Percentiles rank a stretch among this genome's conserved stretches.
Conservation (phyloP, 2,888 invertebrate species). For the Erebia aethiops region DNA sequence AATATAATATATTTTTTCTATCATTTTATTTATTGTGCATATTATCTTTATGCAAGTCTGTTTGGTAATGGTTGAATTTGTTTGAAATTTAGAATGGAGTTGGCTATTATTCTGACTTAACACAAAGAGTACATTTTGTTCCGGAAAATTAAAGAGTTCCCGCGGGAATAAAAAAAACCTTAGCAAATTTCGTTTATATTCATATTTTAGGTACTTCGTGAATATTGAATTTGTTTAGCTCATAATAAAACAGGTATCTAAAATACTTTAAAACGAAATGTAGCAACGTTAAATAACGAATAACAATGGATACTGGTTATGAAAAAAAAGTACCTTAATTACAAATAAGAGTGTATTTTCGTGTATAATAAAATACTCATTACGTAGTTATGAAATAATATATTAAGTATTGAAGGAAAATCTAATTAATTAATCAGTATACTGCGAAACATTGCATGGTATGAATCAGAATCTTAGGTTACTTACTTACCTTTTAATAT, state of each 20-base stretch:
- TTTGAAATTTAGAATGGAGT: no score
- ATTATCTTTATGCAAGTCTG: no score
- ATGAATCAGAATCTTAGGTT: neutral
- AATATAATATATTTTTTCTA: neutral
- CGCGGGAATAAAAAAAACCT: no score
- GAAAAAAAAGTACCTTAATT: neutral
- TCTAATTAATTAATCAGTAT: neutral
- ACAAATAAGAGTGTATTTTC: neutral
- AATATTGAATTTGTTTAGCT: neutral
- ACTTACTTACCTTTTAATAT: constrained; percentile 8
- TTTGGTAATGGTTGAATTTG: no score
- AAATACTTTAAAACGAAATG: neutral
- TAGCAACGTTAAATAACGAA: neutral
- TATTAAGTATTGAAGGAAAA: neutral
- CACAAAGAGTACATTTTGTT: no score
- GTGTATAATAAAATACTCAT: neutral
- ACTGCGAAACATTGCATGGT: neutral
- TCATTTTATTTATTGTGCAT: neutral
- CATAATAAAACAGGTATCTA: neutral
- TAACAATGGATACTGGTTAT: neutral
- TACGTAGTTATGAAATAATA: no score
- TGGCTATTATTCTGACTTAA: no score
- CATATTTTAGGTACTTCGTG: no score
- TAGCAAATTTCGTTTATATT: no score
- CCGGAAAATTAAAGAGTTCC: no score